Percentiles rank a stretch among this genome's conserved stretches.
phyloP scores from a whole-genome alignment of 2,888 invertebrate species.

The Ennomos erosarius region DNA sequence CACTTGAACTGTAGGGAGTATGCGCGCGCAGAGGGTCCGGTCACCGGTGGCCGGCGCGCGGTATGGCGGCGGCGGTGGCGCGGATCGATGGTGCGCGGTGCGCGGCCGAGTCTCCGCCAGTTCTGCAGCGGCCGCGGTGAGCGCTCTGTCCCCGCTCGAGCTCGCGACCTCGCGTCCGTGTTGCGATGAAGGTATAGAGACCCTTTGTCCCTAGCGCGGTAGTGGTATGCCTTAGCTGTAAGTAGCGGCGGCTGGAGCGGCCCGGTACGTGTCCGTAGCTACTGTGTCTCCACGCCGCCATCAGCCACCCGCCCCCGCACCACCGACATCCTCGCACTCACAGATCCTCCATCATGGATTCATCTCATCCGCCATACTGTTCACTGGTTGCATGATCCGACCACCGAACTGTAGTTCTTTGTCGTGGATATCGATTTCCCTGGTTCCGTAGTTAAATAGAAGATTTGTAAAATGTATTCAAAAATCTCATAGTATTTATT shows the following conservation, averaged over 20 bases:
- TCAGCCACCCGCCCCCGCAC: slow-evolving; percentile 40
- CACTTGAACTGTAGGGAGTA: slow-evolving; percentile 50
- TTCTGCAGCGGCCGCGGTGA: slow-evolving; percentile 52
- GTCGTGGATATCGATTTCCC: background rate
- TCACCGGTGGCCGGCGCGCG: too few relatives aligned
- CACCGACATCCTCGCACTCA: slow-evolving; percentile 46
- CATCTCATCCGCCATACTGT: slow-evolving; percentile 42
- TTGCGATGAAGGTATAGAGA: slow-evolving; percentile 82
- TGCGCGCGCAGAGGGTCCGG: slow-evolving; percentile 32
- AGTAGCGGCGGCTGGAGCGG: slow-evolving; percentile 64
- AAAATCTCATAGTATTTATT: slow-evolving; percentile 15
- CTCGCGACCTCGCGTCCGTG: slow-evolving; percentile 57
- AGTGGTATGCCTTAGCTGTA: slow-evolving; percentile 75
- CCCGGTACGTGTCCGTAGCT: slow-evolving; percentile 68
- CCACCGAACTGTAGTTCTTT: slow-evolving; percentile 3
- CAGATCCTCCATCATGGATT: slow-evolving; percentile 34
- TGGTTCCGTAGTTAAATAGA: background rate
- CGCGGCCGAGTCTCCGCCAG: slow-evolving; percentile 41
- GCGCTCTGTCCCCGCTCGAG: slow-evolving; percentile 48
- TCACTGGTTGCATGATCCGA: slow-evolving; percentile 37
- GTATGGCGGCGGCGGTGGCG: slow-evolving; percentile 15
- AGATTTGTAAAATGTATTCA: background rate
- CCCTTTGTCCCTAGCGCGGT: slow-evolving; percentile 72
- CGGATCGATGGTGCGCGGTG: slow-evolving; percentile 16
- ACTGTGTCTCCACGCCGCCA: slow-evolving; percentile 46